These are phyloP conservation scores for Anoplophora glabripennis DNA, from an alignment of 1,140 invertebrate species.

Conservation along the genomic window DNA sequence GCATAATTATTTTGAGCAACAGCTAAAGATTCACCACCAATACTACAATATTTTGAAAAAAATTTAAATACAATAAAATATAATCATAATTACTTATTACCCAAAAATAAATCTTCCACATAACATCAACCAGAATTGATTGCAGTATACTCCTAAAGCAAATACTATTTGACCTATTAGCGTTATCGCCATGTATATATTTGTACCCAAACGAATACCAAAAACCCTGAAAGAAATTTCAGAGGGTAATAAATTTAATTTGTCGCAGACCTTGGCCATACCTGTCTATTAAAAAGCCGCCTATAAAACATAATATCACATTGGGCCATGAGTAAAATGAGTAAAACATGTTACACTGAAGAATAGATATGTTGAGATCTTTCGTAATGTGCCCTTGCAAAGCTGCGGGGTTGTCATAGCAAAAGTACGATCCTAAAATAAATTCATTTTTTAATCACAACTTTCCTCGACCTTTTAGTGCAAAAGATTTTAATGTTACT, in stretches of 20 bases:
- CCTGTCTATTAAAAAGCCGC: slow-evolving; percentile 92
- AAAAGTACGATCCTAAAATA: slow-evolving; percentile 91
- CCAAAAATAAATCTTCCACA: slow-evolving; percentile 95
- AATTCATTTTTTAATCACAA: no score
- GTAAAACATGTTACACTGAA: slow-evolving; percentile 84
- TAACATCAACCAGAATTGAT: slow-evolving; percentile 88
- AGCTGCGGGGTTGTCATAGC: slow-evolving; percentile 94
- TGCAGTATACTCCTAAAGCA: slow-evolving; percentile 77
- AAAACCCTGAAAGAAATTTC: slow-evolving; percentile 68
- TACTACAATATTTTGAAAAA: slow-evolving; percentile 58
- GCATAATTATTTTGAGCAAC: slow-evolving; percentile 98
- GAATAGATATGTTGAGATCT: slow-evolving; percentile 79
- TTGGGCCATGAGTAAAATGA: slow-evolving; percentile 98
- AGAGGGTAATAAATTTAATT: not conserved
- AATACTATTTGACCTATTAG: slow-evolving; percentile 85
- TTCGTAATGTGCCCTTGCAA: slow-evolving; percentile 82
- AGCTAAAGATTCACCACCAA: slow-evolving; percentile 92
- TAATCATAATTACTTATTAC: slow-evolving; percentile 54
- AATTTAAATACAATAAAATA: slow-evolving; percentile 14
- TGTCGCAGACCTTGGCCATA: slow-evolving; percentile 34
- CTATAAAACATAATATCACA: slow-evolving; percentile 92
- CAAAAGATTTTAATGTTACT: no score
- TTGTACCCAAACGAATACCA: slow-evolving; percentile 88
- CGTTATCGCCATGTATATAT: slow-evolving; percentile 83
- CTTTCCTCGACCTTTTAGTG: no score